Evolutionary conservation across 2,797 vertebrate genomes (phyloP).

Genomic region (Myotis pilosus): DNA sequence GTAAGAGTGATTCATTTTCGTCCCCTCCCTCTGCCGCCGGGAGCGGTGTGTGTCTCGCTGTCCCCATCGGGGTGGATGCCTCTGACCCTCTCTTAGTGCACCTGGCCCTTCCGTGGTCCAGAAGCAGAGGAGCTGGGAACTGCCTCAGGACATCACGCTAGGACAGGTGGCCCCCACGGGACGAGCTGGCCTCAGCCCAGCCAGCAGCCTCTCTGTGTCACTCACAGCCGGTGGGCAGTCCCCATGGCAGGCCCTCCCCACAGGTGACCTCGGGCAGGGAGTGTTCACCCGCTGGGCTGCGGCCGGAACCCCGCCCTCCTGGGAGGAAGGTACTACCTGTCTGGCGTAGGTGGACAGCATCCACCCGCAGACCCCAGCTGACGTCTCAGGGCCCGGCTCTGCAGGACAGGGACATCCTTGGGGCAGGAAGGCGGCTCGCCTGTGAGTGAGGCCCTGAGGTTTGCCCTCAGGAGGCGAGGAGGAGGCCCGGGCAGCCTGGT

Average conservation of each 20-base stretch:
- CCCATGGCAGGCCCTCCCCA: not conserved
- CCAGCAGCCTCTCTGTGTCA: not conserved
- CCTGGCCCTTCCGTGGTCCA: not conserved
- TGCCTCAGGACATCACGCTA: not conserved
- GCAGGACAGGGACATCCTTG: not conserved
- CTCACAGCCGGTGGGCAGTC: not conserved
- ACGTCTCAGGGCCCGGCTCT: not conserved
- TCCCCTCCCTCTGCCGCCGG: constrained; percentile 16
- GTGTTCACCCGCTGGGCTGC: not conserved
- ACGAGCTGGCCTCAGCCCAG: not conserved
- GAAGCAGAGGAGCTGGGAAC: constrained; percentile 43
- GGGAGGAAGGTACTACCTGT: not conserved
- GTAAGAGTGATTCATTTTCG: constrained; percentile 72
- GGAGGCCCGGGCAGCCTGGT: not conserved
- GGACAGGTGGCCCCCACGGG: not conserved
- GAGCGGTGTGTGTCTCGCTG: not conserved
- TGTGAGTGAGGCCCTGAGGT: not conserved
- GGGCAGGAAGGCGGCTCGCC: not conserved
- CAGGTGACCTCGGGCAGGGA: not conserved
- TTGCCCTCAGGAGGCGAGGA: not conserved
- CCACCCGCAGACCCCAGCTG: not conserved
- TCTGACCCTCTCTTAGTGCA: not conserved
- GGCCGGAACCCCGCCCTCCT: not conserved
- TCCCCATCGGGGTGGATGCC: constrained; percentile 40
- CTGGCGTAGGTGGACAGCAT: not conserved